Evolutionary conservation across 1,140 invertebrate species (phyloP).

Genomic region (Stratiolaelaps scimitus): DNA sequence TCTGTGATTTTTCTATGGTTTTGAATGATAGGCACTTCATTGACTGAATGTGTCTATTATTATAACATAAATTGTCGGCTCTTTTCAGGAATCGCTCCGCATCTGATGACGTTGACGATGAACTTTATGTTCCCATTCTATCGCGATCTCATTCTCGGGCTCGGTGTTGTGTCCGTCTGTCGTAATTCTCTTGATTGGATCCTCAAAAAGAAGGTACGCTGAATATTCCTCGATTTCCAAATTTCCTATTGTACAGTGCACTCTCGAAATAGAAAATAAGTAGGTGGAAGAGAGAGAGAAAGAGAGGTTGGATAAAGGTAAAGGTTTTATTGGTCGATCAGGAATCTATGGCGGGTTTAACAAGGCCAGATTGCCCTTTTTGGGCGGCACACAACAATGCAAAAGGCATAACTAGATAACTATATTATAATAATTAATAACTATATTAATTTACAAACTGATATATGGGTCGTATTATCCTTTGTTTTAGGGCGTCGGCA

Average conservation of each 20-base stretch:
- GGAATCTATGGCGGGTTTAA: too few species aligned
- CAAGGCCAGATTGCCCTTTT: too few species aligned
- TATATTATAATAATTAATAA: too few species aligned
- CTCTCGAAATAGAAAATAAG: too few species aligned
- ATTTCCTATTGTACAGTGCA: not conserved
- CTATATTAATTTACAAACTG: too few species aligned
- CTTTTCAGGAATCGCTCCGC: conserved; percentile 50
- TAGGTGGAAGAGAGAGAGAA: too few species aligned
- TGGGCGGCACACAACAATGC: too few species aligned
- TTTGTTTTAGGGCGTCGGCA: conserved; percentile 42
- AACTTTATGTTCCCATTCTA: conserved; percentile 72
- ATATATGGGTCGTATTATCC: too few species aligned
- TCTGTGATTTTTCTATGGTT: not conserved
- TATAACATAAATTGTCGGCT: not conserved
- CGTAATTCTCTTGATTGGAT: conserved; percentile 13
- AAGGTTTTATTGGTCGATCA: too few species aligned
- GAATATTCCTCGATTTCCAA: not conserved
- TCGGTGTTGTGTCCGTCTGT: conserved; percentile 27
- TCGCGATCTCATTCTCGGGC: conserved; percentile 50
- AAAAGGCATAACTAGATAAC: too few species aligned
- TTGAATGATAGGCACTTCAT: not conserved
- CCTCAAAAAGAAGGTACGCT: not conserved
- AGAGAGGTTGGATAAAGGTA: too few species aligned
- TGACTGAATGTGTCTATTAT: not conserved
- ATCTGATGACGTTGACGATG: conserved; percentile 58